Evolutionary conservation across 2,797 vertebrate species (phyloP).

Genomic region (Parauchenoglanis ngamensis): DNA sequence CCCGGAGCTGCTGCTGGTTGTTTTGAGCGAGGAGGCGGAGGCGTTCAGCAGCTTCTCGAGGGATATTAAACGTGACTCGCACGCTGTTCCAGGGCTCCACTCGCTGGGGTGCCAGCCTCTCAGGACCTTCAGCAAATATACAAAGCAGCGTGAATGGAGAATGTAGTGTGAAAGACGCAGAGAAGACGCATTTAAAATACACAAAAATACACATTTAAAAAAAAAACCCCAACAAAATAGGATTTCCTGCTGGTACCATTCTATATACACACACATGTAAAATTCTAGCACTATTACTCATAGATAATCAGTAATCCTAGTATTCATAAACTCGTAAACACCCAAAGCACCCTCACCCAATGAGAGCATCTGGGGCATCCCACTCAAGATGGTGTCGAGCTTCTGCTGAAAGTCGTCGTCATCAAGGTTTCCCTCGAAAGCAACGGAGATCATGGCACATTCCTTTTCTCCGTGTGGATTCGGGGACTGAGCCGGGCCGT

Average conservation of each 20-base stretch:
- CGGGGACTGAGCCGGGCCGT: constrained; percentile 57
- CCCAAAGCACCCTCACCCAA: constrained; percentile 79
- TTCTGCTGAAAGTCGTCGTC: constrained; percentile 91
- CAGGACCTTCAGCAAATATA: constrained; percentile 73
- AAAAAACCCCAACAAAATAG: too few species aligned
- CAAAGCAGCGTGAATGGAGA: not conserved
- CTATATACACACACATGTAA: not conserved
- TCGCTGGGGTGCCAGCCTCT: constrained; percentile 81
- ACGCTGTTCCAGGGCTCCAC: constrained; percentile 99
- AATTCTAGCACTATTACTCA: not conserved
- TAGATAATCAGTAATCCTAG: not conserved
- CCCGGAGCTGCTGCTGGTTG: constrained; percentile 97
- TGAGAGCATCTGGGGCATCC: constrained; percentile 85
- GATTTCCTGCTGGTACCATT: too few species aligned
- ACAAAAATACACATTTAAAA: not conserved
- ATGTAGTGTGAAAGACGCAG: not conserved
- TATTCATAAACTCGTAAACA: not conserved
- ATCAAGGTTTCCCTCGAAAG: constrained; percentile 91
- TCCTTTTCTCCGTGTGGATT: constrained; percentile 61
- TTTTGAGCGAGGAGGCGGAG: constrained; percentile 92
- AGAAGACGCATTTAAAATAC: not conserved
- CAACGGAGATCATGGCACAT: constrained; percentile 87
- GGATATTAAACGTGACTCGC: constrained; percentile 97
- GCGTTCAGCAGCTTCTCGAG: constrained; percentile 94
- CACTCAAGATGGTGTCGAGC: constrained; percentile 83